Base-by-base conservation (phyloP, 2,797 vertebrate species). In the Pogoniulus pusillus region DNA sequence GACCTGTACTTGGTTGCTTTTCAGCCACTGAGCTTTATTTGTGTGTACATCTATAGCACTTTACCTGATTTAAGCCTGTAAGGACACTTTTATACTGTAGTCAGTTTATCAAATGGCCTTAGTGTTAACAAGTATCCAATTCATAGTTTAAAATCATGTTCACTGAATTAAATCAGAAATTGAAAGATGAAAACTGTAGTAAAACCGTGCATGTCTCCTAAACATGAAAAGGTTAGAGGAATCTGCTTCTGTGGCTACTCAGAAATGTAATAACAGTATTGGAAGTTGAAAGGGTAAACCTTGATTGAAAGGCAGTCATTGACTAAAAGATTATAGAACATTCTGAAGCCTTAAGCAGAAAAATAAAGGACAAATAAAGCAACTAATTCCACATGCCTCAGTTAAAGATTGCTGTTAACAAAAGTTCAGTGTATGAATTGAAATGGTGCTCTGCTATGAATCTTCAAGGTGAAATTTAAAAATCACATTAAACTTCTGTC, bases 141-240 rank as follows among this genome's bases (percentile, higher is more conserved):
- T 0, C 1, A 0, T 45, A 62, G 64, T 88, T 89, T 60, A 12
- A 79, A 65, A 34, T 47, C 6, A 20, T 0, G 0, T 43, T 6
- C 4, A 15, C 32, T 49, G 55, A 75, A 69, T 29, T 53, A 91
- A 92, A 73, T 60, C 19, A 79, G 23, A 86, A 90, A 79, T 13
- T 68, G 1, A 4, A 47, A 57, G 90, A 66, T 3, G 3, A 43
- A 69, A 81, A 26, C 18, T 49, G 35, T 51, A 37, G 26, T 49
- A 64, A 79, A 83, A 82, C 5, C 9, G 7, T 24, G 1, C 2
- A 34, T 13, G 7, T 24, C 26, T 64, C 22, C 27, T 66, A 22
- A 49, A 51, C 1, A 22, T 24, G 17, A 35, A 14, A 76, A 71
- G 9, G 5, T n/a, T n/a, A n/a, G n/a, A n/a, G n/a, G n/a, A n/a